These are phyloP conservation scores for Branchipolynoe longqiensis DNA, from an alignment of 2,888 invertebrate genomes.

Conservation along the genomic window DNA sequence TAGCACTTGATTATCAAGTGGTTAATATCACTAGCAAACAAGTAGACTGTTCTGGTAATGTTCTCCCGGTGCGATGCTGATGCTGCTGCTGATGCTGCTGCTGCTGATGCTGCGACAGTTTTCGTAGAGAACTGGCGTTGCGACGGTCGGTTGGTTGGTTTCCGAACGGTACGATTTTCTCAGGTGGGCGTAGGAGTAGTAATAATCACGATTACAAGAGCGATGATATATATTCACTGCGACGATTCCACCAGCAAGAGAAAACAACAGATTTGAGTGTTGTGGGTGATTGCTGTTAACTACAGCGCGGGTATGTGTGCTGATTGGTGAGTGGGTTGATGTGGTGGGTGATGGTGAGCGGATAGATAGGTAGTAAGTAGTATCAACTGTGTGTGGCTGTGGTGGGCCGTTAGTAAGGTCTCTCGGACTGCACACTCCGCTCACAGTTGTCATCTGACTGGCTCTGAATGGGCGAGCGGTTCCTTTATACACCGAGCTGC, in stretches of 20 bases:
- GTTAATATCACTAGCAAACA: neutral
- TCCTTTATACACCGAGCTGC: constrained; percentile 27
- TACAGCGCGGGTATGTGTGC: no score
- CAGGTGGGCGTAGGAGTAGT: neutral
- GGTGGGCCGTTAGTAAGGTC: constrained; percentile 18
- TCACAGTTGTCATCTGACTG: constrained; percentile 54
- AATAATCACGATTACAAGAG: neutral
- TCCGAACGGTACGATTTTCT: neutral
- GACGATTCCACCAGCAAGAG: no score
- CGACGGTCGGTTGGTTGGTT: neutral
- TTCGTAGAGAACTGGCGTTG: constrained; percentile 8
- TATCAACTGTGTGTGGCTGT: constrained; percentile 27
- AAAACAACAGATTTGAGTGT: no score
- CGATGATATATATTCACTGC: no score
- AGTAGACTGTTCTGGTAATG: neutral
- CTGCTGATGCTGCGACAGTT: no score
- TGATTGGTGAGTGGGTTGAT: no score
- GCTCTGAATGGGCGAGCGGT: constrained; percentile 1
- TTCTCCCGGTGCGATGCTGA: neutral
- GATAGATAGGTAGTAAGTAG: constrained; percentile 11
- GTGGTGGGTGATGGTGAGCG: no score
- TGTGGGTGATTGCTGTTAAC: constrained; percentile 21
- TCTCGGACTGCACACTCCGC: constrained; percentile 37
- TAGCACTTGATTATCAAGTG: no score
- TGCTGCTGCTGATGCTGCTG: no score